Evolutionary conservation across 2,888 invertebrate species (phyloP), one percentile per base, ranked within the genome.

Genomic region (Myopa testacea): DNA sequence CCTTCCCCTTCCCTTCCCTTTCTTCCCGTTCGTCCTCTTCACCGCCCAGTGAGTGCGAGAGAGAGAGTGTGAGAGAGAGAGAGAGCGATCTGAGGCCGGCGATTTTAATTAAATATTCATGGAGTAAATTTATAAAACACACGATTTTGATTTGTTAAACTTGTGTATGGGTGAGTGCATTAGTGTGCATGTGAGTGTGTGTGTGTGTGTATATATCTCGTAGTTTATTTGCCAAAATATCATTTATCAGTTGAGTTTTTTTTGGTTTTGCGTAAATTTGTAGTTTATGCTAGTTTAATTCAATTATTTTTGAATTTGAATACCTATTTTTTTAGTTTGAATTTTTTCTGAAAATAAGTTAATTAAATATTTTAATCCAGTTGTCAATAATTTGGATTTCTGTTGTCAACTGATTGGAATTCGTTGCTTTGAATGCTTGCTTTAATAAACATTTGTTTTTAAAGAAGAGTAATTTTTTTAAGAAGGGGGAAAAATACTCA

Each of bases 71-170:
- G 45, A 6, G 40, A 40, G 45, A 45, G 45, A 45, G 45, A 8
- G 45, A 10, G 3, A 26, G n/a, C 5, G 5, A 55, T 55, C 4
- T 55, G 55, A n/a, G 16, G 55, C 5, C 16, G 55, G 55, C 2
- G 10, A 68, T 69, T 75, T 75, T 75, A 75, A 75, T 75, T 75
- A 75, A 75, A 75, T 69, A 63, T 75, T 37, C 69, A 26, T 75
- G 75, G 60, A 69, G 40, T 69, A 75, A 75, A 75, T 75, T 62
- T 63, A n/a, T 50, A 45, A 10, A 62, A 14, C 45, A 62, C 12
- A n/a, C 60, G 73, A 62, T 73, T 73, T 62, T 62, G 73, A 73
- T 73, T 73, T 73, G 63, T 62, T 62, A 37, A 37, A 58, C 10
- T 72, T 67, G 34, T 55, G 55, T 14, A 34, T 34, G 65, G 19